Base-by-base conservation (phyloP, 2,888 invertebrate species). In the Mesoligia furuncula region DNA sequence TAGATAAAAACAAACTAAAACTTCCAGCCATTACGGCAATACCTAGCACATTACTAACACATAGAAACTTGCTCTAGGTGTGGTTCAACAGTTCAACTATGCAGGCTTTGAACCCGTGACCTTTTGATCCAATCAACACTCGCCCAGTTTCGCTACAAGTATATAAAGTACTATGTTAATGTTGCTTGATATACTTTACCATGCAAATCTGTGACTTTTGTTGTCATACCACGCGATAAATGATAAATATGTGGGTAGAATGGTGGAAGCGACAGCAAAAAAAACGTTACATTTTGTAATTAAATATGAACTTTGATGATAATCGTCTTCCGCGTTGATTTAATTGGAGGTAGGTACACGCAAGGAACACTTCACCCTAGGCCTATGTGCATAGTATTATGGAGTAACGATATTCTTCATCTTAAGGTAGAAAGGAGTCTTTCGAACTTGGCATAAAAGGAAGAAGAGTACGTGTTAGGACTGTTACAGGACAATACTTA, bases 51-150 rank as follows among this genome's bases (percentile, higher is more conserved):
- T 77, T 71, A 69, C 59, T 36, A 65, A 72, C 45, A 68, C 73
- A 77, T 75, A 59, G 36, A 7, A 69, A 66, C 69, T 54, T 48
- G 57, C 39, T 11, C 73, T 76, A 71, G 80, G 86, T 68, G 83
- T 71, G 78, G 83, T 79, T 77, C 84, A 83, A 81, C 75, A 79
- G 83, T 85, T 81, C 75, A 75, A 65, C 72, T 75, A 71, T 61
- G 77, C 75, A 73, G 64, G 75, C 71, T 80, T 61, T 77, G 86
- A 83, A 85, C 86, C 57, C 42, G 62, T 73, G 77, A 86, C 86
- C 84, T 87, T 86, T 86, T 70, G 76, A 73, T 81, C 75, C 75
- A 81, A 86, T 87, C 86, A 85, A 87, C 76, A 77, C 73, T 80
- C 75, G 66, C 71, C 83, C 67, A 88, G 77, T 77, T 80, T 59